A percentile compares a stretch with the other conserved stretches of the same genome.
Evolutionary conservation across 2,113 vertebrate genomes (phyloP).

Genomic region (Pampusana beccarii): DNA sequence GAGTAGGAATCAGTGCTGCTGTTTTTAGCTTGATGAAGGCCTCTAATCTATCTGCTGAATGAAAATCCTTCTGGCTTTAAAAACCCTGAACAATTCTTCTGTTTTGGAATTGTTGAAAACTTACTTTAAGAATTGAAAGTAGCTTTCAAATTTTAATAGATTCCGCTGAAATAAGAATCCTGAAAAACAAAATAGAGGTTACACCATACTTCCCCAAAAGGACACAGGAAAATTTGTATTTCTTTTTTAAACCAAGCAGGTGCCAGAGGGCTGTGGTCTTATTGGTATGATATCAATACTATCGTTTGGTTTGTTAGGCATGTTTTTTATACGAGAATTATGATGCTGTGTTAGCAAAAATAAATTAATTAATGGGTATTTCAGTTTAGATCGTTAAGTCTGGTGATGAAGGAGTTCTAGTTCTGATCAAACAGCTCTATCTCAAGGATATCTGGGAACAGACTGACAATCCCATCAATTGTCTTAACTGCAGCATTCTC

Average conservation of each 20-base stretch:
- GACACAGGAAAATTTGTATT: not conserved
- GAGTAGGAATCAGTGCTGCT: not conserved
- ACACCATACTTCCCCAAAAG: slow-evolving; percentile 26
- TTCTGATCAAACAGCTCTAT: not conserved
- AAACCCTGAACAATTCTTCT: not conserved
- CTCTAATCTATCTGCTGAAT: not conserved
- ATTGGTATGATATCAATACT: not conserved
- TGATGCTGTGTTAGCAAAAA: not conserved
- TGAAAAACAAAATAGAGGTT: not conserved
- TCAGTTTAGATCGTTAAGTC: not conserved
- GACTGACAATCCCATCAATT: not conserved
- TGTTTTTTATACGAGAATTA: not conserved
- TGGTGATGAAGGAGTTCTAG: not conserved
- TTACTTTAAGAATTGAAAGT: slow-evolving; percentile 27
- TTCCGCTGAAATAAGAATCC: not conserved
- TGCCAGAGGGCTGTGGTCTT: not conserved
- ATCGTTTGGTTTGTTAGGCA: not conserved
- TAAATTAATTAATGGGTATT: not conserved
- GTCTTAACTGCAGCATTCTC: not conserved
- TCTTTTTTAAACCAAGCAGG: not conserved
- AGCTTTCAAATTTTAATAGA: not conserved
- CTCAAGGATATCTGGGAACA: not conserved
- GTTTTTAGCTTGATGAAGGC: not conserved
- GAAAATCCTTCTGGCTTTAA: slow-evolving; percentile 14
- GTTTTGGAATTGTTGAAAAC: slow-evolving; percentile 20